Evolutionary conservation across 2,888 invertebrate genomes (phyloP).

Genomic region (Dicranocentrus wangi): DNA sequence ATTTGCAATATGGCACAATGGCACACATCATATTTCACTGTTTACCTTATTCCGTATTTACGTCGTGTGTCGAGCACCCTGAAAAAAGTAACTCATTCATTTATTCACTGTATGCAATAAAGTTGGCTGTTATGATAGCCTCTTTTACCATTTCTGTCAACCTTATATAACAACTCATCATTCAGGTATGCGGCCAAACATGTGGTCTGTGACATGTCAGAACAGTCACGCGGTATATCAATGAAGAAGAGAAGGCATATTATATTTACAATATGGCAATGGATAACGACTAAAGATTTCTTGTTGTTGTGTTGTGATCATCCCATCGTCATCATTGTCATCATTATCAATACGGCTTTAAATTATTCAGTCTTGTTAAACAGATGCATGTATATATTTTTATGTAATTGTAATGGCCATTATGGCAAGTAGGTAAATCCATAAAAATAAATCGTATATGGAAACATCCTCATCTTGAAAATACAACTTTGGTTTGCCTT

Average conservation of each 20-base stretch:
- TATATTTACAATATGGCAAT: not conserved
- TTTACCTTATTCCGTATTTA: not conserved
- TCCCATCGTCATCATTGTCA: not conserved
- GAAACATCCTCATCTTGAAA: conserved; percentile 25
- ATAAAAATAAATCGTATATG: conserved; percentile 43
- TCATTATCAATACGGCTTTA: conserved; percentile 50
- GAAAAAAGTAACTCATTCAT: conserved; percentile 35
- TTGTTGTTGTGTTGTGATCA: conserved; percentile 3
- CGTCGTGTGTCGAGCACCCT: not conserved
- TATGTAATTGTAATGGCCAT: conserved; percentile 43
- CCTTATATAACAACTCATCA: conserved; percentile 33
- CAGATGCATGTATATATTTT: conserved; percentile 14
- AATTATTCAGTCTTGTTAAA: conserved; percentile 40
- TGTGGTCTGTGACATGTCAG: not conserved
- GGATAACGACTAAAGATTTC: not conserved
- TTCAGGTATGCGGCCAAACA: not conserved
- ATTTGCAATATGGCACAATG: not conserved
- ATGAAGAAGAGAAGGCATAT: too few species aligned
- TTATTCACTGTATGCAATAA: conserved; percentile 45
- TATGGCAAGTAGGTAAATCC: conserved; percentile 42
- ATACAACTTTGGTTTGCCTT: not conserved
- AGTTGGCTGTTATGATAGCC: conserved; percentile 58
- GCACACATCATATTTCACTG: conserved; percentile 2
- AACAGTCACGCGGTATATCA: not conserved
- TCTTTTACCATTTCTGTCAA: conserved; percentile 60